Conservation (phyloP, 2,888 invertebrate species). For the Drosophila mayaguana region DNA sequence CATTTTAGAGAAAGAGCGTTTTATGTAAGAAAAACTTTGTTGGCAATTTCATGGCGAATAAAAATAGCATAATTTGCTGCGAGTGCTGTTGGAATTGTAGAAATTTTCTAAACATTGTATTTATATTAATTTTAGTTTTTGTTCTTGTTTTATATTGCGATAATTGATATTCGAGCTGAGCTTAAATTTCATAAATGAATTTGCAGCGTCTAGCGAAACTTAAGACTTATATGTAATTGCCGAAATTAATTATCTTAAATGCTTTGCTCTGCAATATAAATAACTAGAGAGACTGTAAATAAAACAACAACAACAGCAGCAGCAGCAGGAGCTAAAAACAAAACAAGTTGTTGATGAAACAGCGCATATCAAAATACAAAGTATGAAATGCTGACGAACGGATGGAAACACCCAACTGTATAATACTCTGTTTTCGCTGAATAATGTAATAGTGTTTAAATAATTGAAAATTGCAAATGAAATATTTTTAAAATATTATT, state of each 20-base stretch:
- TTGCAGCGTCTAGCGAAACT: background rate
- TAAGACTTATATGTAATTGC: slow-evolving; percentile 33
- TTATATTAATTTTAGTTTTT: background rate
- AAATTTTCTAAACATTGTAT: background rate
- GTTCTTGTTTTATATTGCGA: background rate
- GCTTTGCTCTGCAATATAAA: slow-evolving; percentile 53
- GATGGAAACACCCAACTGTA: background rate
- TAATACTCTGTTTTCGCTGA: slow-evolving; percentile 6
- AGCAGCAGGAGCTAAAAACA: background rate
- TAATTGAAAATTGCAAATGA: too few species aligned
- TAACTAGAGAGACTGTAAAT: slow-evolving; percentile 39
- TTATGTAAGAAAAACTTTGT: background rate
- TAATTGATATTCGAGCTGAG: background rate
- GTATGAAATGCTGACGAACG: background rate
- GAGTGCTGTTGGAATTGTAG: background rate
- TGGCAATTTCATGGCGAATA: background rate
- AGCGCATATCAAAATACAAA: slow-evolving; percentile 15
- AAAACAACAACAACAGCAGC: slow-evolving; percentile 13
- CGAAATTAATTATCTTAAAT: slow-evolving; percentile 68
- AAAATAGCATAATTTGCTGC: background rate
- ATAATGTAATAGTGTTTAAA: too few species aligned
- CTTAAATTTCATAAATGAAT: slow-evolving; percentile 3
- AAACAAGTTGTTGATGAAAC: slow-evolving; percentile 44
- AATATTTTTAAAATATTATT: too few species aligned
- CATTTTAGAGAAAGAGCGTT: background rate